Base-by-base conservation (phyloP, 1,140 invertebrate genomes). In the Formica selysi region DNA sequence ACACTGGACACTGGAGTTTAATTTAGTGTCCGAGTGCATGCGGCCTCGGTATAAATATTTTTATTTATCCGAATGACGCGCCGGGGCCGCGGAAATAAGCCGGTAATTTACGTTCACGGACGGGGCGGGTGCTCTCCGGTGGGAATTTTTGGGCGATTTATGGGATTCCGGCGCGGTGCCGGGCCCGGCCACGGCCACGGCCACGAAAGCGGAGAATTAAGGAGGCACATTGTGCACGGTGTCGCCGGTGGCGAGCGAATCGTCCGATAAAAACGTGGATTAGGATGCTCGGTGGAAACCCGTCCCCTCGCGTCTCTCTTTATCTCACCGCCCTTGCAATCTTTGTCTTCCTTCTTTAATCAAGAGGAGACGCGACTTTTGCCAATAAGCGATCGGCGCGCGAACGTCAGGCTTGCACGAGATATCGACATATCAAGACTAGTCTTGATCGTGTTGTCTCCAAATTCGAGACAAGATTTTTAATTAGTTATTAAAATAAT, bases 141-240 rank as follows among this genome's bases (percentile, higher is more conserved):
- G 91, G 90, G 93, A 94, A 93, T 93, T 94, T 94, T 94, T 85
- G 92, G 90, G 85, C 88, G 93, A 94, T 94, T 94, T 94, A 94
- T 93, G 93, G 71, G 86, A 89, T 92, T 91, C 86, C 89, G 83
- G 54, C 22, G 22, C 22, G 22, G 22, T 22, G 22, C 22, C 22
- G 22, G 22, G 22, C 22, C 22, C 22, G 22, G 32, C 32, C 67
- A 48, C 76, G 54, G 61, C 73, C 26, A 16, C 84, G 80, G 78
- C 86, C 87, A 92, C 87, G 90, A 89, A 88, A 87, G 71, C 79
- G 83, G 87, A 86, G 86, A 92, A 92, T 92, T 93, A 93, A 93
- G 91, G 89, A 85, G 48, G 81, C 91, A 90, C 86, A 92, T 93
- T 93, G 90, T 91, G 87, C 70, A 61, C 65, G 86, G 85, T 67